Evolutionary conservation across 2,797 vertebrate genomes (phyloP).

Genomic region (Agapornis canus): DNA sequence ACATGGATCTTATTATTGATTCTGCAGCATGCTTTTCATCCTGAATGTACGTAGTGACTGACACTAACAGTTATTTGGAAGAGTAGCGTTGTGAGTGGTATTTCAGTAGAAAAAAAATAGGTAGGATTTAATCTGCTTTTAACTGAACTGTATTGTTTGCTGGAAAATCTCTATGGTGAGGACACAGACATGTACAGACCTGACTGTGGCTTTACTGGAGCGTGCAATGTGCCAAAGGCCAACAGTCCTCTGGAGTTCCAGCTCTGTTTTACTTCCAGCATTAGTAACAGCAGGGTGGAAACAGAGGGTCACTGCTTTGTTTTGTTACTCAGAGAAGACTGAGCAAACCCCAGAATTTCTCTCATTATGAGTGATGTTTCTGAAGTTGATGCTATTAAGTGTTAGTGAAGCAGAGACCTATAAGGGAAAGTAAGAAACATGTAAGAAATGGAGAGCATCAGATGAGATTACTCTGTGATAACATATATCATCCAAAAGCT

Average conservation of each 20-base stretch:
- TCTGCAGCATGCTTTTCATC: background rate
- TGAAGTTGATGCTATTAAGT: background rate
- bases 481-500: background rate
- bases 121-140: background rate
- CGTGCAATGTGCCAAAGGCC: background rate
- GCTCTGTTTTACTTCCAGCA: background rate
- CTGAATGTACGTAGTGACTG: background rate
- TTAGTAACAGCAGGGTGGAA: background rate
- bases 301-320: background rate
- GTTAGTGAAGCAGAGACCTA: background rate
- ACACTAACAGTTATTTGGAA: background rate
- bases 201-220: background rate
- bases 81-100: background rate
- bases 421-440: background rate
- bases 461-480: background rate
- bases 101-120: background rate
- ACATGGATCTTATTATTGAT: background rate
- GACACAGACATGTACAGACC: background rate
- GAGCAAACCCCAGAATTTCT: background rate
- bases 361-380: background rate
- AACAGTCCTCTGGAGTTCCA: background rate
- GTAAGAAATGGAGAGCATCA: background rate
- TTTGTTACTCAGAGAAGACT: background rate
- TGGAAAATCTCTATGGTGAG: background rate
- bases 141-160: background rate